Conservation (phyloP, 2,113 vertebrate species). For the Mustela nigripes region DNA sequence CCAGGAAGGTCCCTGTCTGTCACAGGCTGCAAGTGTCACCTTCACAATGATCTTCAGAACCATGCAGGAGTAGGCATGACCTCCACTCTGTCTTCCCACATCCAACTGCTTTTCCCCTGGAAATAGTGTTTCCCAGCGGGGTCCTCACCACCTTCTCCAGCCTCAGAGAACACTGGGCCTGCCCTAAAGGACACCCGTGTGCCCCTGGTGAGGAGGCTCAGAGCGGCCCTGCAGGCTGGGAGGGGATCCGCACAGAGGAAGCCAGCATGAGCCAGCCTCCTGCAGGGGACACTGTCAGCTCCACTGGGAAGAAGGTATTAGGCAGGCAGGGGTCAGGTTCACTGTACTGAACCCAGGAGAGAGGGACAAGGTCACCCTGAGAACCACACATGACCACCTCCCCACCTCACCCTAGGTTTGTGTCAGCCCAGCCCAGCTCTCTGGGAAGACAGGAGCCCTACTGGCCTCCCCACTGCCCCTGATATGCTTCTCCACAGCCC, state of each 20-base stretch:
- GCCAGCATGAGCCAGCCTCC: not conserved
- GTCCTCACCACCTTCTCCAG: constrained; percentile 10
- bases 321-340: not conserved
- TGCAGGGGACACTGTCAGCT: not conserved
- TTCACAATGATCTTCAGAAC: too few species aligned
- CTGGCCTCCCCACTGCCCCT: too few species aligned
- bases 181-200: not conserved
- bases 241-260: not conserved
- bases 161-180: not conserved
- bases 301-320: constrained; percentile 1
- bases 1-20: not conserved
- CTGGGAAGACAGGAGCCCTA: not conserved
- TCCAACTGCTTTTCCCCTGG: constrained; percentile 33
- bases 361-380: not conserved
- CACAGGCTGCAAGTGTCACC: not conserved
- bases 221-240: too few species aligned
- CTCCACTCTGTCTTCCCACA: not conserved
- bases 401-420: not conserved
- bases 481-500: not conserved
- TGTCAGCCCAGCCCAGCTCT: not conserved
- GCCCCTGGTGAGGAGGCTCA: too few species aligned
- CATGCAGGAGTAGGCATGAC: accelerated
- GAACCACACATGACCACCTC: not conserved
- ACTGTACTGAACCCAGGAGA: not conserved
- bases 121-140: constrained; percentile 40